These are phyloP conservation scores for Bombycilla garrulus DNA, from an alignment of 2,113 vertebrate genomes.

Conservation along the genomic window DNA sequence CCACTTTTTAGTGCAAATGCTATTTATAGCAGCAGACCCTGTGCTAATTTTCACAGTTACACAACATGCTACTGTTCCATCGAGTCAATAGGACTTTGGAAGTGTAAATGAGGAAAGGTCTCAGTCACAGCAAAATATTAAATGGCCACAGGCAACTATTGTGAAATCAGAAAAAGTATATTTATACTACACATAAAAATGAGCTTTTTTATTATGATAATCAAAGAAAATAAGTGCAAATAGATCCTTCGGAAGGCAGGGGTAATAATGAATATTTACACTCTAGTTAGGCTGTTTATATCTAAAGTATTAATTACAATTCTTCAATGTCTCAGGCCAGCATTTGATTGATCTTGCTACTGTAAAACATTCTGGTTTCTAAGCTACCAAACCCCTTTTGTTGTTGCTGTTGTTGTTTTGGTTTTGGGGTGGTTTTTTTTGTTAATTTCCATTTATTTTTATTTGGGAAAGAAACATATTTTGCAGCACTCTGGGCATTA, in stretches of 20 bases:
- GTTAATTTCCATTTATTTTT: slow-evolving; percentile 5
- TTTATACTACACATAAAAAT: neutral
- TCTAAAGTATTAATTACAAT: neutral
- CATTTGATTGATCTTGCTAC: slow-evolving; percentile 1
- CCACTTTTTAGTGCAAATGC: neutral
- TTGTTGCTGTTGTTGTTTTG: neutral
- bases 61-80: neutral
- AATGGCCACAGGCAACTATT: neutral
- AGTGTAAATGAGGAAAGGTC: slow-evolving; percentile 41
- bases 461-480: neutral
- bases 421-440: accelerated
- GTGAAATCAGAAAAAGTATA: neutral
- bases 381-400: neutral
- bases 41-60: slow-evolving; percentile 13
- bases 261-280: slow-evolving; percentile 26
- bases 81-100: slow-evolving; percentile 6
- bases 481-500: neutral
- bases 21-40: neutral
- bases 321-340: neutral
- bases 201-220: neutral
- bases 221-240: neutral
- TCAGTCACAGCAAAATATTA: slow-evolving; percentile 23
- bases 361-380: neutral
- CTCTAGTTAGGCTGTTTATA: neutral
- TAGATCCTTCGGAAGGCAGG: neutral